Conservation (phyloP, 2,888 invertebrate species). For the Lepetodrilus schrolli region DNA sequence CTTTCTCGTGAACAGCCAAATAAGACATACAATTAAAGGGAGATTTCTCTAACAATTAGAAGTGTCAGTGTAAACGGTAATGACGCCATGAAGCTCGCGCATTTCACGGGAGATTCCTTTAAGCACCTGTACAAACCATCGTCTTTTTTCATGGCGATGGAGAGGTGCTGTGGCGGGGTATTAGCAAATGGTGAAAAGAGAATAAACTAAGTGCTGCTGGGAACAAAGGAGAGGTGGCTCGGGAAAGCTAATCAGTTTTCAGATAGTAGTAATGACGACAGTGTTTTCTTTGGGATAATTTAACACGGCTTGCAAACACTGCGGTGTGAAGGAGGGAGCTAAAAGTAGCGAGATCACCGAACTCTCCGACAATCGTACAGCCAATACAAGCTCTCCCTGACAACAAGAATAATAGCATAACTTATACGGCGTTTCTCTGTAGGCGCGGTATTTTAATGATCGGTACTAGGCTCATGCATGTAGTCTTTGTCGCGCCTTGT, state of each 20-base stretch:
- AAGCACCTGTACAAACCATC: constrained; percentile 1
- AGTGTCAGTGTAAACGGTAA: constrained; percentile 10
- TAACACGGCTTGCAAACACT: not conserved
- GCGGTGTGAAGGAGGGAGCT: not conserved
- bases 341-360: too few relatives aligned
- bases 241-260: constrained; percentile 19
- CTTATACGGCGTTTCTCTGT: too few relatives aligned
- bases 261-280: constrained; percentile 22
- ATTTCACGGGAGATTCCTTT: not conserved
- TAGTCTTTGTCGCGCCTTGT: too few relatives aligned
- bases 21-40: constrained; percentile 18
- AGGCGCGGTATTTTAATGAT: too few relatives aligned
- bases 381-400: too few relatives aligned
- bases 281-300: constrained; percentile 18
- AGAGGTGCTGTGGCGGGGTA: not conserved
- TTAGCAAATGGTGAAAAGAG: not conserved
- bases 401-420: too few relatives aligned
- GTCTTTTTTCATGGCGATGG: too few relatives aligned
- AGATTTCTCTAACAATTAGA: constrained; percentile 1
- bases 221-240: constrained; percentile 4
- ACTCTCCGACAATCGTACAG: too few relatives aligned
- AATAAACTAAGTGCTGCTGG: not conserved
- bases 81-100: constrained; percentile 1
- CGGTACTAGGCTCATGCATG: too few relatives aligned
- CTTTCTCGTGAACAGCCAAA: not conserved